Evolutionary conservation across 2,113 vertebrate genomes (phyloP).

Genomic region (Fulmarus glacialis): DNA sequence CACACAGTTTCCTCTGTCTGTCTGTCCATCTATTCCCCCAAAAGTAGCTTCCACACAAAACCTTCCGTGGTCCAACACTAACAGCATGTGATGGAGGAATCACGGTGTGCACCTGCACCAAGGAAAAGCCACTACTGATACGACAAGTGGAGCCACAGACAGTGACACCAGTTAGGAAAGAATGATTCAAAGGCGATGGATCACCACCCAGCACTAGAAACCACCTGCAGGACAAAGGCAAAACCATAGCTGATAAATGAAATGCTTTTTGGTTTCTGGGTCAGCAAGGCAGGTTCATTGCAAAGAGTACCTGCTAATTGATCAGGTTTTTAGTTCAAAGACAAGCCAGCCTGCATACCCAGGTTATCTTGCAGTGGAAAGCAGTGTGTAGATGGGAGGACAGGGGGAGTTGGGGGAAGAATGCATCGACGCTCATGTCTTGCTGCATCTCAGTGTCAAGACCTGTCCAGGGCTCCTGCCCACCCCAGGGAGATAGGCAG

Average conservation of each 20-base stretch:
- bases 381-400: neutral
- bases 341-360: neutral
- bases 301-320: neutral
- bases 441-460: neutral
- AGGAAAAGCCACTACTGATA: neutral
- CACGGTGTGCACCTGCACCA: neutral
- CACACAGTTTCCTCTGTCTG: neutral
- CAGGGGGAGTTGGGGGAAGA: neutral
- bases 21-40: accelerated
- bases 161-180: neutral
- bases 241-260: neutral
- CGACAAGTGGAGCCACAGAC: neutral
- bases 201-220: neutral
- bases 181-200: neutral
- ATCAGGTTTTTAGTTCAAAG: neutral
- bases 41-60: neutral
- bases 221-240: neutral
- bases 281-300: neutral
- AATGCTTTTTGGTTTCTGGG: neutral
- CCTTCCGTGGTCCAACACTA: neutral
- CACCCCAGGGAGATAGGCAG: neutral
- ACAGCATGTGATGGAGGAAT: neutral
- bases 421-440: neutral
- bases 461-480: neutral
- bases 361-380: neutral